These are phyloP conservation scores for Montipora cactus DNA, from an alignment of 64 coral and sea anemone genomes.

Conservation along the genomic window DNA sequence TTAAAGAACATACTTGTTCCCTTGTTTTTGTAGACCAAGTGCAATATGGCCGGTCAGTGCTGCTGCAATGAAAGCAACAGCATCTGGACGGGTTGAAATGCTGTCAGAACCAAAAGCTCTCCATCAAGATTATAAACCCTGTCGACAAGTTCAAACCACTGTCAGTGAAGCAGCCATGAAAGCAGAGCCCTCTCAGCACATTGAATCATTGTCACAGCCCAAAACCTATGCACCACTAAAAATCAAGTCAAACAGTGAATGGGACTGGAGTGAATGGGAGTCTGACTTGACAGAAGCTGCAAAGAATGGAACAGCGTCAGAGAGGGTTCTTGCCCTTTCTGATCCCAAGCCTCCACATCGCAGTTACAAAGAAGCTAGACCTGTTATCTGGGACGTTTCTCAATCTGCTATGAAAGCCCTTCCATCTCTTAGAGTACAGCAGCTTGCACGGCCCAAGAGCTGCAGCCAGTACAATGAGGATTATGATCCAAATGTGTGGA, in stretches of 20 bases:
- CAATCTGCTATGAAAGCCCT: slow-evolving; percentile 82
- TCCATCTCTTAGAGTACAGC: slow-evolving; percentile 91
- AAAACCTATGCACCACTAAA: slow-evolving; percentile 82
- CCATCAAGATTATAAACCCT: slow-evolving; percentile 85
- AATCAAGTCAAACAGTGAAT: slow-evolving; percentile 90
- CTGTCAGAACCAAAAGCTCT: slow-evolving; percentile 85
- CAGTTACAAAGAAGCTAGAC: slow-evolving; percentile 89
- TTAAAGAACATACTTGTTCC: too few species aligned
- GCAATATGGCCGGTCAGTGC: slow-evolving; percentile 91
- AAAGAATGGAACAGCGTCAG: slow-evolving; percentile 79
- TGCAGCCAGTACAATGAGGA: slow-evolving; percentile 93
- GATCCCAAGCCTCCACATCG: slow-evolving; percentile 87
- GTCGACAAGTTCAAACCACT: slow-evolving; percentile 77
- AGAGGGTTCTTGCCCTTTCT: slow-evolving; percentile 64
- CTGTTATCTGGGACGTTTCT: slow-evolving; percentile 87
- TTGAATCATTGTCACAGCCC: slow-evolving; percentile 77
- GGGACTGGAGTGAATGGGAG: slow-evolving; percentile 99
- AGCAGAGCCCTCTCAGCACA: slow-evolving; percentile 65
- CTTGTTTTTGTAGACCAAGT: slow-evolving; percentile 52
- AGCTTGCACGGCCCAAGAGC: slow-evolving; percentile 93
- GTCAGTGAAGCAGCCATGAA: slow-evolving; percentile 83
- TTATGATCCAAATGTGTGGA: slow-evolving; percentile 90
- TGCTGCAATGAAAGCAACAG: slow-evolving; percentile 75
- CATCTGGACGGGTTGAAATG: slow-evolving; percentile 69
- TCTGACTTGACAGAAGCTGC: slow-evolving; percentile 84